These are phyloP conservation scores for Ptychoptera contaminata DNA, from an alignment of 2,888 invertebrate genomes.

Conservation along the genomic window DNA sequence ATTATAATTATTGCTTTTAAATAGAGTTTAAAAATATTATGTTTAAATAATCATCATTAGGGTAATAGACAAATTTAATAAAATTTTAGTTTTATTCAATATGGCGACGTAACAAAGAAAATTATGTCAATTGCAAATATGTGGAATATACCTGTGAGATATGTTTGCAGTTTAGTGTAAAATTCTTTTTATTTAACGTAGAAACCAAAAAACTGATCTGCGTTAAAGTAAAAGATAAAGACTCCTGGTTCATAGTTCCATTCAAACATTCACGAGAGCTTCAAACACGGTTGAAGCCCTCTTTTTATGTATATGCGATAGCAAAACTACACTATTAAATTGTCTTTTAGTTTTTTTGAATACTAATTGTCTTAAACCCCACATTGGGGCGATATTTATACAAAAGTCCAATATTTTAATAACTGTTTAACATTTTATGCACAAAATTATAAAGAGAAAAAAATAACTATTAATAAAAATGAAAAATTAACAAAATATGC, in stretches of 20 bases:
- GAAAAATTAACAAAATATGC: too few species aligned
- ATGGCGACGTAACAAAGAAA: too few species aligned
- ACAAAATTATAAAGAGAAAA: background rate
- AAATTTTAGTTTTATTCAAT: background rate
- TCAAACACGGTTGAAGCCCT: slow-evolving; percentile 77
- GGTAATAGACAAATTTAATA: background rate
- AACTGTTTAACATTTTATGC: background rate
- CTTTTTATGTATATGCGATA: slow-evolving; percentile 18
- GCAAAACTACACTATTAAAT: background rate
- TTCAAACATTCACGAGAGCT: slow-evolving; percentile 79
- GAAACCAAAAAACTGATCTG: slow-evolving; percentile 96
- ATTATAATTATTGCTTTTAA: too few species aligned
- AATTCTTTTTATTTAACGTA: slow-evolving; percentile 91
- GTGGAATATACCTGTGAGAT: slow-evolving; percentile 62
- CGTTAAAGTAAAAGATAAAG: slow-evolving; percentile 96
- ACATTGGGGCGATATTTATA: slow-evolving; percentile 7
- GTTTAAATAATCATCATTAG: too few species aligned
- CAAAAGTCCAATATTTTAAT: background rate
- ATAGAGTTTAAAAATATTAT: too few species aligned
- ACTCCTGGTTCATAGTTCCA: slow-evolving; percentile 98
- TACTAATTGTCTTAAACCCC: slow-evolving; percentile 32
- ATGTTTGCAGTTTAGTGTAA: slow-evolving; percentile 77
- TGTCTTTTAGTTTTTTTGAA: slow-evolving; percentile 25
- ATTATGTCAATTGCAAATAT: too few species aligned
- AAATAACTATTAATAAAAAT: too few species aligned